Base-by-base conservation (phyloP, 1,140 invertebrate species). In the Drosophila pachea region DNA sequence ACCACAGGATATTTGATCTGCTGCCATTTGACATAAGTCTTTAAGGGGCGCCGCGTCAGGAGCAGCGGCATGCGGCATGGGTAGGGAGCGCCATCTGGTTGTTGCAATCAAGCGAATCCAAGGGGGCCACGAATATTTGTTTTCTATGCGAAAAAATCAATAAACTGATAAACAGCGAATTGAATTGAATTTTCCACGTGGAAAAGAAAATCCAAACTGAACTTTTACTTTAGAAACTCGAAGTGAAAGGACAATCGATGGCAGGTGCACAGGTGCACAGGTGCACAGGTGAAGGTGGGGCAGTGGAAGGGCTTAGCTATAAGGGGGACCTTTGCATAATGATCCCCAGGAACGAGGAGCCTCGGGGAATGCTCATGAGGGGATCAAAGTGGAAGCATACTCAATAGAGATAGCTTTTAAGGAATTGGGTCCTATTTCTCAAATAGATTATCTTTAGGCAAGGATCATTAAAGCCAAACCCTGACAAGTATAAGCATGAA, bases 1-100 rank as follows among this genome's bases (percentile, higher is more conserved):
- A 77, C 81, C 81, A 86, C 81, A 86, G 81, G 81, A 86, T 86
- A 86, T 86, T 86, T 86, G 81, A 86, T 86, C 81, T 81, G 65
- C 59, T 86, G 81, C 81, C 81, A 86, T 86, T 86, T 86, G 82
- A 86, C 81, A 86, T 70, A 69, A 79, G 81, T 74, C 76, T 74
- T 71, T 52, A 61, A 63, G 64, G 47, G 22, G 33, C 47, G 42
- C 40, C 35, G 65, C 47, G 55, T 73, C 68, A 63, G 74, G 65
- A 77, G n/a, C n/a, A n/a, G n/a, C n/a, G 78, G 72, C 65, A 84
- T 65, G 73, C 76, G 60, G n/a, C n/a, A n/a, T n/a, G n/a, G n/a
- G n/a, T n/a, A n/a, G n/a, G n/a, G n/a, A n/a, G n/a, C n/a, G n/a
- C n/a, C n/a, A n/a, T n/a, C n/a, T n/a, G n/a, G n/a, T n/a, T n/a